Evolutionary conservation across 2,888 invertebrate genomes (phyloP), one percentile per base, ranked within the genome.

Genomic region (Watsonalla cultraria): DNA sequence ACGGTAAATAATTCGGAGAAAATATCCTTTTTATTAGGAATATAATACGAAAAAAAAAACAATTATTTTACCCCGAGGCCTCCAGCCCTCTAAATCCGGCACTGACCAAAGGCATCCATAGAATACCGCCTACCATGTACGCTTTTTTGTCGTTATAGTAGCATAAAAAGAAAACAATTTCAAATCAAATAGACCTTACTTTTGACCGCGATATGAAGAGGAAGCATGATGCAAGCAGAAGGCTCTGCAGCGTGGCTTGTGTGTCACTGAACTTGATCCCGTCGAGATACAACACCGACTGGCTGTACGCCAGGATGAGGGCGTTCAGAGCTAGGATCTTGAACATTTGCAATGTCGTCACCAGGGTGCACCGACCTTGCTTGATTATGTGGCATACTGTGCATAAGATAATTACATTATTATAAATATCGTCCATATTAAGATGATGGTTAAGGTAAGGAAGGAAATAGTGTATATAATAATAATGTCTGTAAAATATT

Each of bases 311-410:
- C 63, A 99, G 92, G 63, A 99, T 97, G 5, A 99, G 93, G 0
- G 99, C 99, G 83, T 99, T 99, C 53, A 99, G 88, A 0, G 99
- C 99, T 54, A 99, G 91, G 70, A 99, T 99, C 92, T 99, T 99
- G 91, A 99, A 99, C 99, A 99, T 99, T 87, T 99, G 99, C 57
- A 99, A 92, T 0, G 99, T 99, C 0, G 99, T 99, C 15, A 99
- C 99, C 57, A 99, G 91, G 0, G 99, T 99, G 82, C 99, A 99
- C 24, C 99, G 94, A 0, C 99, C 99, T 92, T 99, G 99, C 82
- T 99, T 99, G 75, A 99, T 99, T 60, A 99, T 97, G 90, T 99
- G 98, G 78, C 98, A 99, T 75, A 99, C 99, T 98, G 91, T 13
- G n/a, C 4, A 37, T 33, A 24, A 46, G 4, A 9, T 15, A 14